Base-by-base conservation (phyloP, 1,140 invertebrate genomes). In the Agrilus planipennis region DNA sequence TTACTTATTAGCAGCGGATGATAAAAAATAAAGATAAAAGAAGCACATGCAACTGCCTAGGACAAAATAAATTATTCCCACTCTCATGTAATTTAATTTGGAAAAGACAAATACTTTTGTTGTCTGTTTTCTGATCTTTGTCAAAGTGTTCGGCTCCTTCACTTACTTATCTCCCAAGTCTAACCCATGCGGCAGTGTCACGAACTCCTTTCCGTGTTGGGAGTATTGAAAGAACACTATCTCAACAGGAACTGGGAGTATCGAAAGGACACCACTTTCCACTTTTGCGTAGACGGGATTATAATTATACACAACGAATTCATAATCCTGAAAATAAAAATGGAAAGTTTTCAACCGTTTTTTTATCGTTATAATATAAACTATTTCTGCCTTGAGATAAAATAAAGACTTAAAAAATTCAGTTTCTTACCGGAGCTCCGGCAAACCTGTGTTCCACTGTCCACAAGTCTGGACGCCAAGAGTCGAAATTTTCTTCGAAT, bases 221-320 rank as follows among this genome's bases (percentile, higher is more conserved):
- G 25, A 61, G 75, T 15, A 86, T 75, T 7, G 20, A 15, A 9
- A 36, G 12, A 10, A 3, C 32, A n/a, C 18, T 37, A 11, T 31
- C 16, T 12, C n/a, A n/a, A n/a, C n/a, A n/a, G n/a, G n/a, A n/a
- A n/a, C n/a, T 10, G 78, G 78, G 25, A 61, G 75, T 15, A 86
- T 75, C 7, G 20, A 15, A 9, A 36, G 12, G 11, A 3, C 32
- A n/a, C 18, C 31, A 11, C 23, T n/a, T 12, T 42, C 20, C 2
- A 42, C 27, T 10, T 35, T 30, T 7, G 37, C 5, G 6, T 34
- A 37, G 15, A 20, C 28, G 4, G 14, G 11, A 11, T 37, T 40
- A 14, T 42, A 45, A 47, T 55, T 46, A 31, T 53, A 58, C 1
- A 47, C 49, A 35, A 49, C 51, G 30, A 58, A 58, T 43, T 55